Conservation (phyloP, 2,113 vertebrate genomes). For the Muntiacus reevesi region DNA sequence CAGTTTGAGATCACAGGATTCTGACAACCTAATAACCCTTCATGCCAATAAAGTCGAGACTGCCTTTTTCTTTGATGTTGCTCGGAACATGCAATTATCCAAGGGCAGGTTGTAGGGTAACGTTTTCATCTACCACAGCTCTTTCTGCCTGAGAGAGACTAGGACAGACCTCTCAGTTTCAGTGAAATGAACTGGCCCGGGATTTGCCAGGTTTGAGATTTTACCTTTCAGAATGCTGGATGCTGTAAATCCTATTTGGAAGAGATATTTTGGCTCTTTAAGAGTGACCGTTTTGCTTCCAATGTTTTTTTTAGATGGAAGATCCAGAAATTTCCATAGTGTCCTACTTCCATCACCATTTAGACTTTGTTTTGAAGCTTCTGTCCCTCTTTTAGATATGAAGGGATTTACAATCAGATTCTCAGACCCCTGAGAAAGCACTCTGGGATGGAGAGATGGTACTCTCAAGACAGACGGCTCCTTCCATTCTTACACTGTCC, state of each 20-base stretch:
- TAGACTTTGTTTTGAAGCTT: not conserved
- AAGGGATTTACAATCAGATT: not conserved
- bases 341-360: not conserved
- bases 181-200: not conserved
- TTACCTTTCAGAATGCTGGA: not conserved
- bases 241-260: not conserved
- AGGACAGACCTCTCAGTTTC: not conserved
- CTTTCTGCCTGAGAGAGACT: not conserved
- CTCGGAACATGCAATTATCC: constrained; percentile 29
- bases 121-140: not conserved
- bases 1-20: constrained; percentile 20
- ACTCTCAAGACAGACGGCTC: not conserved
- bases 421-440: not conserved
- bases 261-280: not conserved
- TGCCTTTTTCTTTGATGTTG: constrained; percentile 32
- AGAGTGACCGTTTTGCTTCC: not conserved
- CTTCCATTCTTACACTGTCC: not conserved
- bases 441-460: not conserved
- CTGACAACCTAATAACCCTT: constrained; percentile 30
- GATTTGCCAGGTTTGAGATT: not conserved
- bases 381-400: not conserved
- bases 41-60: constrained; percentile 4
- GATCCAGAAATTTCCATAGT: not conserved
- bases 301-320: not conserved
- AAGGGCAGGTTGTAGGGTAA: not conserved